These are phyloP conservation scores for Tipula confusa DNA, from an alignment of 2,888 invertebrate genomes.

Conservation along the genomic window DNA sequence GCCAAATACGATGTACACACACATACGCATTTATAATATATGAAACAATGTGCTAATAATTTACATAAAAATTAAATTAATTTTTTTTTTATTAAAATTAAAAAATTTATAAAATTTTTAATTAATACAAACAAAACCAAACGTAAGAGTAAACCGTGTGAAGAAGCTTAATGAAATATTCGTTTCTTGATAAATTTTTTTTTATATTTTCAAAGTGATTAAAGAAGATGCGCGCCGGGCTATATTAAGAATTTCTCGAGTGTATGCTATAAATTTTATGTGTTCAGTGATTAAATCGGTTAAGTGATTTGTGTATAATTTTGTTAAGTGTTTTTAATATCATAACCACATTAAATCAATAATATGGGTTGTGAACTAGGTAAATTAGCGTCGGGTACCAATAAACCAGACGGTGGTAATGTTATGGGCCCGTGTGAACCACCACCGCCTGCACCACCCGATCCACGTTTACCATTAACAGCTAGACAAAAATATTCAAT, in stretches of 20 bases:
- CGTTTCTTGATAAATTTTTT: neutral
- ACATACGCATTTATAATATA: neutral
- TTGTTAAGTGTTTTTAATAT: neutral
- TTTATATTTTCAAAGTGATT: neutral
- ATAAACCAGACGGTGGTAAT: constrained; percentile 42
- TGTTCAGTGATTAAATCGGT: neutral
- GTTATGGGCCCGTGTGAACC: constrained; percentile 55
- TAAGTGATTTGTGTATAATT: neutral
- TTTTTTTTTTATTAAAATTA: neutral
- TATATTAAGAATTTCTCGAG: neutral
- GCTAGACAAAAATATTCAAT: constrained; percentile 84
- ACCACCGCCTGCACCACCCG: constrained; percentile 64
- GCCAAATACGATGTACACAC: neutral
- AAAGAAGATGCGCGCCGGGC: neutral
- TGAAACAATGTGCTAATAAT: neutral
- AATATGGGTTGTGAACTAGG: constrained; percentile 76
- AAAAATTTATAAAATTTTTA: neutral
- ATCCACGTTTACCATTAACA: constrained; percentile 75
- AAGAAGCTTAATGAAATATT: neutral
- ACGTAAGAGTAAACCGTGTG: neutral
- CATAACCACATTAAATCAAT: neutral
- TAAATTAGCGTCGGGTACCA: constrained; percentile 58
- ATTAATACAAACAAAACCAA: constrained; percentile 3
- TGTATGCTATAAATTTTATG: neutral
- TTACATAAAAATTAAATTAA: constrained; percentile 12